A percentile compares a stretch with the other conserved stretches of the same genome.
These are phyloP conservation scores for Galeruca laticollis DNA, from an alignment of 2,888 invertebrate species.

Conservation along the genomic window DNA sequence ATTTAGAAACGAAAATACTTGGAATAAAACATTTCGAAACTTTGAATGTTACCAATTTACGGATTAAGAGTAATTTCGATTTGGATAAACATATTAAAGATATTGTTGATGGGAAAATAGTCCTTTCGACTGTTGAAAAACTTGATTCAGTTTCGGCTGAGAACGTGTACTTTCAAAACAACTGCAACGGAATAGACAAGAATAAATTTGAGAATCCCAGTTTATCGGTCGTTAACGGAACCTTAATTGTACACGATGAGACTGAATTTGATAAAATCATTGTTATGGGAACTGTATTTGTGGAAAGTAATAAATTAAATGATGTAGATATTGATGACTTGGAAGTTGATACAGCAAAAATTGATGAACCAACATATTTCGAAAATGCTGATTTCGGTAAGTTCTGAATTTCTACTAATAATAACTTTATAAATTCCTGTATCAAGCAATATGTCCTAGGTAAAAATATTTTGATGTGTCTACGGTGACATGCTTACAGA, in stretches of 20 bases:
- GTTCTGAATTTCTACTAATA: constrained; percentile 29
- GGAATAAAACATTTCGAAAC: constrained; percentile 58
- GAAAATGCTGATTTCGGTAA: constrained; percentile 66
- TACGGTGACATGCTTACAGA: too few relatives aligned
- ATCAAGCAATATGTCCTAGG: too few relatives aligned
- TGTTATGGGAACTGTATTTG: constrained; percentile 58
- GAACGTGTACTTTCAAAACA: constrained; percentile 63
- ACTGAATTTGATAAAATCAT: constrained; percentile 59
- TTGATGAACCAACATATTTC: constrained; percentile 62
- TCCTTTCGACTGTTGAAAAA: constrained; percentile 1
- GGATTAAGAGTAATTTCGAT: constrained; percentile 46
- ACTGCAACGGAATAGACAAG: constrained; percentile 65
- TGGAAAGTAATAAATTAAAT: constrained; percentile 64
- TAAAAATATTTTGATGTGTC: too few relatives aligned
- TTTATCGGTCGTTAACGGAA: constrained; percentile 63
- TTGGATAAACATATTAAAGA: constrained; percentile 31
- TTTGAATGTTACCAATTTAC: constrained; percentile 54
- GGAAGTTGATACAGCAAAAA: constrained; percentile 61
- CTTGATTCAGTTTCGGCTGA: constrained; percentile 54
- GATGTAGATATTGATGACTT: constrained; percentile 61
- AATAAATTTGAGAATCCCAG: constrained; percentile 65
- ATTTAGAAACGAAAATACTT: constrained; percentile 44
- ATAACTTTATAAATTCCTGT: too few relatives aligned
- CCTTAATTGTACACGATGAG: constrained; percentile 58
- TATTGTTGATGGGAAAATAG: constrained; percentile 34